Conservation (phyloP, 2,797 vertebrate genomes). For the Pantherophis alleghaniensis region DNA sequence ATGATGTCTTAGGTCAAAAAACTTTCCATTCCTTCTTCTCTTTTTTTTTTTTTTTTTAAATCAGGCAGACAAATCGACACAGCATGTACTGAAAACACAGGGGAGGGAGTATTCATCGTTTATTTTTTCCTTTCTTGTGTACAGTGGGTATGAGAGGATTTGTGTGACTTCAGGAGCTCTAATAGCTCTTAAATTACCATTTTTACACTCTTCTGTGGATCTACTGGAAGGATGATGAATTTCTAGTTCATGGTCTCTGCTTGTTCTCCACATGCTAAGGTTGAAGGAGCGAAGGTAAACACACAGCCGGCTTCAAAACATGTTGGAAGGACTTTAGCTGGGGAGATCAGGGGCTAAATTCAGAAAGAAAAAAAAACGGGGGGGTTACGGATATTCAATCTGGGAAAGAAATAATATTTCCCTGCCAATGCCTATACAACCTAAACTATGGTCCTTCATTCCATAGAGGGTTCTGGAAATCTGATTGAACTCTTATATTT, state of each 20-base stretch:
- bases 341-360: not conserved
- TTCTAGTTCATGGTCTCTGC: not conserved
- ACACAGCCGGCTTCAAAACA: not conserved
- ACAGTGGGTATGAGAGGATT: not conserved
- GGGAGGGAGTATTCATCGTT: not conserved
- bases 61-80: not conserved
- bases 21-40: not conserved
- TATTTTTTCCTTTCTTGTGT: not conserved
- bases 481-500: not conserved
- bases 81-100: not conserved
- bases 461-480: not conserved
- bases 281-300: not conserved
- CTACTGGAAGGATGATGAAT: not conserved
- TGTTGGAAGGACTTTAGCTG: not conserved
- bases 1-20: not conserved
- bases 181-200: not conserved
- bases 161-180: not conserved
- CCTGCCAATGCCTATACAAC: not conserved
- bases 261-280: not conserved
- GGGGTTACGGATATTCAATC: not conserved
- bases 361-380: not conserved
- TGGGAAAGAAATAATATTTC: not conserved
- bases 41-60: not conserved
- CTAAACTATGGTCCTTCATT: not conserved
- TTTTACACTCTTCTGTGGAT: not conserved